Evolutionary conservation across 2,113 vertebrate species (phyloP).

Genomic region (Gobius niger): DNA sequence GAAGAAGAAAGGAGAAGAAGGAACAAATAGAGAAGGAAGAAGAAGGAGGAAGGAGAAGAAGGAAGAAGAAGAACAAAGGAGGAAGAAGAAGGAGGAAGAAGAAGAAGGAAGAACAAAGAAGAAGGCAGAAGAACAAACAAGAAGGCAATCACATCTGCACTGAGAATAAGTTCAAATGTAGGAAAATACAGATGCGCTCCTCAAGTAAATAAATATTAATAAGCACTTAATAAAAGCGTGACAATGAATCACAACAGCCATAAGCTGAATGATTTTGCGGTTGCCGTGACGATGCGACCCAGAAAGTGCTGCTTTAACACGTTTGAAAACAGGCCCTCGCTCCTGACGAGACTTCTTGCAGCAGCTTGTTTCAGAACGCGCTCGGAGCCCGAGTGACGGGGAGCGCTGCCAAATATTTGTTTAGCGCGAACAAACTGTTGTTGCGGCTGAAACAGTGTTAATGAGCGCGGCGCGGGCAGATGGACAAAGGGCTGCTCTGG

Average conservation of each 20-base stretch:
- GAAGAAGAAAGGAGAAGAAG: too few species aligned
- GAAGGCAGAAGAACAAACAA: background rate
- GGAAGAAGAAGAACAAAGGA: too few species aligned
- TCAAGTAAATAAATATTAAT: too few species aligned
- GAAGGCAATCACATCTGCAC: background rate
- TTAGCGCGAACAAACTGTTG: slow-evolving; percentile 2
- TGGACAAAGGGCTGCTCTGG: background rate
- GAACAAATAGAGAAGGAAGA: too few species aligned
- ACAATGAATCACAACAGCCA: too few species aligned
- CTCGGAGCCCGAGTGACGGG: background rate
- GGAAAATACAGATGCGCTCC: too few species aligned
- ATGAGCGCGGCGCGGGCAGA: slow-evolving; percentile 6
- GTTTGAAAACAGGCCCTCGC: background rate
- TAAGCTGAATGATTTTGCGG: too few species aligned
- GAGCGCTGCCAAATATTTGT: slow-evolving; percentile 2
- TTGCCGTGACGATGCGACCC: background rate
- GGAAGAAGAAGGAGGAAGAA: too few species aligned
- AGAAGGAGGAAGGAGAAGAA: too few species aligned
- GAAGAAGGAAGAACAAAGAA: background rate
- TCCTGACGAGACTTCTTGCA: background rate
- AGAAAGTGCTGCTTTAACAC: background rate
- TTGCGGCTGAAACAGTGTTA: background rate
- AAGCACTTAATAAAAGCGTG: too few species aligned
- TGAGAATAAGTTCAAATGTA: too few species aligned
- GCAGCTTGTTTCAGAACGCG: background rate